A percentile compares a stretch with the other conserved stretches of the same genome.
Conservation (phyloP, 2,888 invertebrate genomes). For the Sepiola atlantica region DNA sequence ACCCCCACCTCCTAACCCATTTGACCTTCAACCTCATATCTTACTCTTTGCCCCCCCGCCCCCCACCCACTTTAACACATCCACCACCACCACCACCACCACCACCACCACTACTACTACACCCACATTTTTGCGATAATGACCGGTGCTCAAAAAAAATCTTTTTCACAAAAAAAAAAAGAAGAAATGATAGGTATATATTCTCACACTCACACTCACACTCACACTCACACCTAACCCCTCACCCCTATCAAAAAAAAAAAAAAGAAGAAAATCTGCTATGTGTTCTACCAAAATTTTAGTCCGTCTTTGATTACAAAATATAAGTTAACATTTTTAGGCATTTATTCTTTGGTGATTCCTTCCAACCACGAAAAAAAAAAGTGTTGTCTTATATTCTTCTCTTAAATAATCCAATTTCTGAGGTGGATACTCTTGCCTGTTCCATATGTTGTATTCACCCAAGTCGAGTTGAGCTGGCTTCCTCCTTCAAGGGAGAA, state of each 20-base stretch:
- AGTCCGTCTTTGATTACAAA: not conserved
- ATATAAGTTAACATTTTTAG: not conserved
- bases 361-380: too few species aligned
- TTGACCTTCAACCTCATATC: not conserved
- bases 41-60: not conserved
- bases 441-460: too few species aligned
- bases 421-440: too few species aligned
- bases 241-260: too few species aligned
- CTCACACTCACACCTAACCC: not conserved
- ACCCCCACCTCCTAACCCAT: not conserved
- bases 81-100: too few species aligned
- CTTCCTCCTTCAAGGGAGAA: too few species aligned
- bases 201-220: not conserved
- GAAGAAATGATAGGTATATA: not conserved
- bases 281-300: not conserved
- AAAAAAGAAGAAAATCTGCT: not conserved
- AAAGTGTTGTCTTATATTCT: too few species aligned
- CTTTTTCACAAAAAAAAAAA: not conserved
- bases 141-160: not conserved
- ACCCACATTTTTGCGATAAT: not conserved
- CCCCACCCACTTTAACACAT: not conserved
- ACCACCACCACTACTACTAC: not conserved
- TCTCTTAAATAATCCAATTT: too few species aligned
- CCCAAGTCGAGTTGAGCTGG: too few species aligned
- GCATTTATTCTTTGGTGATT: too few species aligned